Percentiles rank a stretch among this genome's conserved stretches.
Conservation (phyloP, 2,113 vertebrate species). For the Shinisaurus crocodilurus region DNA sequence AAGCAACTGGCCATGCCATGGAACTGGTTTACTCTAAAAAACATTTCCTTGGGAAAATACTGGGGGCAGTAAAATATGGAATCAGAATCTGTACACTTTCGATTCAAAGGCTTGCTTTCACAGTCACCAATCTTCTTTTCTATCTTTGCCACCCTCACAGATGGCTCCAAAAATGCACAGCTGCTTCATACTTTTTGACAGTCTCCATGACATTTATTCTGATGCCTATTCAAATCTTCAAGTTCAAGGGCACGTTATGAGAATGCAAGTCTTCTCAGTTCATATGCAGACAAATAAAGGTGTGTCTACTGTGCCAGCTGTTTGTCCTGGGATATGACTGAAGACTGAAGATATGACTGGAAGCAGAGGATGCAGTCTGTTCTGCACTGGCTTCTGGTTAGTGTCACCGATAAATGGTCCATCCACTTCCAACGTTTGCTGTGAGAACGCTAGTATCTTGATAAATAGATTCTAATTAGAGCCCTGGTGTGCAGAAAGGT, state of each 20-base stretch:
- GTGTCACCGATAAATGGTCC: neutral
- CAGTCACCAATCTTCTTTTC: neutral
- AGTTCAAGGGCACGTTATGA: neutral
- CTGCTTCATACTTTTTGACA: neutral
- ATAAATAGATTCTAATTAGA: neutral
- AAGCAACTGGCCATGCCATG: too few relatives aligned
- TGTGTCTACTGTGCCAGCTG: neutral
- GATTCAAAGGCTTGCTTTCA: neutral
- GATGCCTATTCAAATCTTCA: too few relatives aligned
- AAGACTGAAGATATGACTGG: neutral
- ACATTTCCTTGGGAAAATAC: slow-evolving; percentile 37
- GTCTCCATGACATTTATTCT: neutral
- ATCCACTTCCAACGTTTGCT: neutral
- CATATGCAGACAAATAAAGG: neutral
- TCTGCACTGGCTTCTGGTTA: neutral
- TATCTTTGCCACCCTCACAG: slow-evolving; percentile 24
- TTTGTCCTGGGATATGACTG: neutral
- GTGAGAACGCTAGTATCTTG: neutral
- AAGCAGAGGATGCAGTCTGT: neutral
- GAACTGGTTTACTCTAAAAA: slow-evolving; percentile 29
- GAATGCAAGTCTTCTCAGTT: neutral
- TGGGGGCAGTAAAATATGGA: neutral
- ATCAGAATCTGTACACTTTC: neutral
- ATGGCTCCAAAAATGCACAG: neutral
- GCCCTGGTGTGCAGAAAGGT: neutral